Conservation (phyloP, 2,113 vertebrate species). For the Peromyscus polionotus region DNA sequence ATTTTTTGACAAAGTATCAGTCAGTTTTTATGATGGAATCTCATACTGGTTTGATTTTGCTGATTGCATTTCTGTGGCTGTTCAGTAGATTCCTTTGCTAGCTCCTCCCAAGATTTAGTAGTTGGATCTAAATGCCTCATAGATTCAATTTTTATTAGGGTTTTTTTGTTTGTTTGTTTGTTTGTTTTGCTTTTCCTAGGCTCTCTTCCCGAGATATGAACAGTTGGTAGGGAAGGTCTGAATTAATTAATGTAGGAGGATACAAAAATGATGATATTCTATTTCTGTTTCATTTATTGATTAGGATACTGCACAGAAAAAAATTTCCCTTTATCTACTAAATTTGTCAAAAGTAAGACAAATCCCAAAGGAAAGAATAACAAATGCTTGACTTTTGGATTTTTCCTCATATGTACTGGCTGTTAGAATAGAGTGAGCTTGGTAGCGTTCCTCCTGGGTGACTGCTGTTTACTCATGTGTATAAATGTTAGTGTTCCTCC, state of each 20-base stretch:
- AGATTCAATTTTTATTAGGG: background rate
- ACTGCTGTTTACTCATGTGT: background rate
- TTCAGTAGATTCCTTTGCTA: background rate
- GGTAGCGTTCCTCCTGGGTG: background rate
- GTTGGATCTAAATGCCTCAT: background rate
- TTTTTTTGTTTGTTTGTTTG: background rate
- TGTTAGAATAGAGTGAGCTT: background rate
- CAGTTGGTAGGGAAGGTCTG: slow-evolving; percentile 5
- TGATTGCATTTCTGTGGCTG: background rate
- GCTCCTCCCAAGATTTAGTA: background rate
- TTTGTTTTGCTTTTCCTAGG: slow-evolving; percentile 8
- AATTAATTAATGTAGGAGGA: slow-evolving; percentile 1
- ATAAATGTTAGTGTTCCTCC: background rate
- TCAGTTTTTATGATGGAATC: background rate
- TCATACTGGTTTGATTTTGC: slow-evolving; percentile 19
- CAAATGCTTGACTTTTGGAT: background rate
- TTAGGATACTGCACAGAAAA: background rate
- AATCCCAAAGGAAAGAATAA: background rate
- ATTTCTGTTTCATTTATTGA: slow-evolving; percentile 43
- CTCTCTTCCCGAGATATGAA: background rate
- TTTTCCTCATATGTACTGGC: slow-evolving; percentile 1
- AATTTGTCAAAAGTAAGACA: slow-evolving; percentile 51
- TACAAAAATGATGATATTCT: background rate
- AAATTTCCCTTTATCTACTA: background rate
- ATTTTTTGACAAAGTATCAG: background rate